Evolutionary conservation across 2,888 invertebrate species (phyloP).

Genomic region (Tipula lateralis): DNA sequence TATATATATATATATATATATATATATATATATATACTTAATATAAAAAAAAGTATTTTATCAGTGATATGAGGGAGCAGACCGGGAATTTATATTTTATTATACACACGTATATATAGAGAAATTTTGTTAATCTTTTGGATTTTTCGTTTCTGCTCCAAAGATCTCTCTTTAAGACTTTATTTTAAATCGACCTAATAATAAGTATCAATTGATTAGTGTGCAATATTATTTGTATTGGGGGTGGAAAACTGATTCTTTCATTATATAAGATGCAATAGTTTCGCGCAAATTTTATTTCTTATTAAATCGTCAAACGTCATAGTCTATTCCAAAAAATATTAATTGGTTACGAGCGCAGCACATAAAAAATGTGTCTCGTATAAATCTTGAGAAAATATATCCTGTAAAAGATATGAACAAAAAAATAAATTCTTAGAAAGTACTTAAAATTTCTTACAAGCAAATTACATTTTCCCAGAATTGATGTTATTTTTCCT

Average conservation of each 20-base stretch:
- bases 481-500: not conserved
- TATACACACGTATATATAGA: not conserved
- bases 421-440: not conserved
- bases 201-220: not conserved
- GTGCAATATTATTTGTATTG: not conserved
- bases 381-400: not conserved
- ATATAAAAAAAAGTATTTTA: not conserved
- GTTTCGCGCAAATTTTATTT: no score
- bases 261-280: no score
- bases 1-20: not conserved
- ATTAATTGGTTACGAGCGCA: no score
- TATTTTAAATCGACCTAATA: not conserved
- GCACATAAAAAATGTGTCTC: no score
- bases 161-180: not conserved
- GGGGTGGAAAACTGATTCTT: not conserved
- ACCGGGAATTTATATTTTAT: not conserved
- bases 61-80: not conserved
- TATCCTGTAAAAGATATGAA: not conserved
- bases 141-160: not conserved
- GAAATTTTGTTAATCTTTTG: not conserved
- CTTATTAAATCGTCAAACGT: no score
- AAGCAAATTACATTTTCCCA: not conserved
- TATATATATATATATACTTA: not conserved
- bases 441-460: not conserved
- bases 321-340: no score